Evolutionary conservation across 2,888 invertebrate species (phyloP).

Genomic region (Stegophylla sp.): DNA sequence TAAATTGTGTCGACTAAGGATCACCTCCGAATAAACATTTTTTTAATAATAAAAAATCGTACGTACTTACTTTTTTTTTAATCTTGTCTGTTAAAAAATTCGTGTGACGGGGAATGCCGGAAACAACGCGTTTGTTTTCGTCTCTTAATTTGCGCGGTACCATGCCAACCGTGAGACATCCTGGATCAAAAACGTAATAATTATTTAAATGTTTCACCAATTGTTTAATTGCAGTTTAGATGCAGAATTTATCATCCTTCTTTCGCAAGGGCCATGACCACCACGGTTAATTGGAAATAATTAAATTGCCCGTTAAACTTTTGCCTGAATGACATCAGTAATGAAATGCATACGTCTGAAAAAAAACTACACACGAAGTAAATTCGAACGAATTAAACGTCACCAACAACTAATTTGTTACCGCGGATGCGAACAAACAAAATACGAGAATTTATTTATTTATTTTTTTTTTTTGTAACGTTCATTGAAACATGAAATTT

Average conservation of each 20-base stretch:
- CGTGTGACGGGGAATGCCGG: not conserved
- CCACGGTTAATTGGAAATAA: conserved; percentile 52
- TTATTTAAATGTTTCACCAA: conserved; percentile 49
- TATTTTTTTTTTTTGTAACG: conserved; percentile 1
- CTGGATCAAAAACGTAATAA: conserved; percentile 52
- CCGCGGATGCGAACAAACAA: conserved; percentile 11
- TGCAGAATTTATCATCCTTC: conserved; percentile 42
- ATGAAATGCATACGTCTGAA: conserved; percentile 39
- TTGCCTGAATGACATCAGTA: conserved; percentile 32
- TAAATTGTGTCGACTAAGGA: too few relatives aligned
- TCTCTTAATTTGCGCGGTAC: conserved; percentile 4
- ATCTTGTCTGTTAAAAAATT: not conserved
- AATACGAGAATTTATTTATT: conserved; percentile 13
- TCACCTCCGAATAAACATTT: too few relatives aligned
- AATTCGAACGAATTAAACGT: conserved; percentile 45
- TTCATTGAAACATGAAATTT: conserved; percentile 14
- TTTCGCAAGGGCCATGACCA: conserved; percentile 52
- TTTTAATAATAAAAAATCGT: too few relatives aligned
- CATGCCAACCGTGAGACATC: conserved; percentile 39
- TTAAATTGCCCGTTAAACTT: conserved; percentile 53
- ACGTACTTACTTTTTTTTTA: conserved; percentile 26
- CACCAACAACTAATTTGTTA: conserved; percentile 32
- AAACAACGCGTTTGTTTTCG: conserved; percentile 30
- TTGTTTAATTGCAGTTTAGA: conserved; percentile 50
- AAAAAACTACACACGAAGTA: conserved; percentile 40